Evolutionary conservation across 2,888 invertebrate genomes (phyloP).

Genomic region (Stenotaenia linearis): DNA sequence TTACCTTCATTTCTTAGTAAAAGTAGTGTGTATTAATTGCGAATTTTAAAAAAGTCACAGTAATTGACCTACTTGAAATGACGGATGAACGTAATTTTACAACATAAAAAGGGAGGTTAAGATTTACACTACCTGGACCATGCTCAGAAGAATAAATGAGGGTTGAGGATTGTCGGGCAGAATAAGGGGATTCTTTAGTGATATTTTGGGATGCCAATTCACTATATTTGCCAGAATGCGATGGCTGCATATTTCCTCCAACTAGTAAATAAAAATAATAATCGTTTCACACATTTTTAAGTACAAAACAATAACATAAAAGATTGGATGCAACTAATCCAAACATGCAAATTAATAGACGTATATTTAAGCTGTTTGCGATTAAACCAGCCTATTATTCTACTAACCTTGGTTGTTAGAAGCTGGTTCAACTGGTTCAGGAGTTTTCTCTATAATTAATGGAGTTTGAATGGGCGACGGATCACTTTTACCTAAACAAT

Average conservation of each 20-base stretch:
- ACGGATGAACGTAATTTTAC: too few species aligned
- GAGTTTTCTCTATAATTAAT: conserved; percentile 24
- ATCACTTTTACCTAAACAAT: conserved; percentile 27
- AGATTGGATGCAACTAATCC: background rate
- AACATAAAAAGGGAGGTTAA: background rate
- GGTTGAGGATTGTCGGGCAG: conserved; percentile 71
- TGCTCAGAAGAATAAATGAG: conserved; percentile 77
- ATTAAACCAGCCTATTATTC: background rate
- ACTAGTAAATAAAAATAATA: conserved; percentile 7
- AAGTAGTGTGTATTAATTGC: background rate
- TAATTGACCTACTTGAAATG: background rate
- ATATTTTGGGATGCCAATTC: background rate
- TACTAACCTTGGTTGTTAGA: conserved; percentile 27
- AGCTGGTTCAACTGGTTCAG: conserved; percentile 18
- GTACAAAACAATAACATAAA: background rate
- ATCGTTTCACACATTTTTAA: background rate
- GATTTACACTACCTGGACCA: conserved; percentile 55
- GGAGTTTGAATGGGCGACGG: conserved; percentile 28
- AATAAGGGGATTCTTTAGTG: conserved; percentile 57
- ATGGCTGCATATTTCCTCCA: conserved; percentile 8
- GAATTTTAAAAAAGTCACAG: background rate
- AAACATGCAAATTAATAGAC: background rate
- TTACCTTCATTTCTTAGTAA: background rate
- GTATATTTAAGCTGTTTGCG: background rate
- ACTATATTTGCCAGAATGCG: conserved; percentile 26